Evolutionary conservation across 23 tunicate species (phyloP), one percentile per base, ranked within the genome.

Genomic region (Phallusia fumigata): DNA sequence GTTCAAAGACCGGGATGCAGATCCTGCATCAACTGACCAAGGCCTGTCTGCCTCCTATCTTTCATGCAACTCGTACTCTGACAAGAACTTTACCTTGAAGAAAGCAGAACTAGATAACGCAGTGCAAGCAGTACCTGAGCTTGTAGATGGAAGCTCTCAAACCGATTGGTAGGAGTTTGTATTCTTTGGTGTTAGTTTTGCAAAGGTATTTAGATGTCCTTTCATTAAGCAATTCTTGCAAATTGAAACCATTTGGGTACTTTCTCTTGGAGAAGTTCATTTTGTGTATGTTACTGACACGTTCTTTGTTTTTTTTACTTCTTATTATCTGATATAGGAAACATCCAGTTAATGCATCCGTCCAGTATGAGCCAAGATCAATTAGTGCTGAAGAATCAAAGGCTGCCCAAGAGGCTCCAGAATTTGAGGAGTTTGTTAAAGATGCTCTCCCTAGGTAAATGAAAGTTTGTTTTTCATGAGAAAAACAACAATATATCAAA

Each of bases 311-410:
- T n/a, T n/a, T n/a, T n/a, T n/a, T n/a, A n/a, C n/a, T n/a, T n/a
- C n/a, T n/a, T n/a, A 40, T 40, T 40, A 3, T 40, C 5, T 40
- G n/a, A n/a, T n/a, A 1, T 73, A 94, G 98, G 98, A 89, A 86
- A 49, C 94, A 89, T 47, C 98, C 94, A 33, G 85, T 92, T 19
- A 89, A 88, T 73, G 90, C 98, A 22, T 79, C 95, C 32, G 86
- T 81, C 30, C 98, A 94, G 74, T 94, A 94, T 74, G 94, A 94
- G 83, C 76, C 98, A 22, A 74, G 90, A 28, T 33, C 35, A 1
- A 22, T 94, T 22, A 31, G 85, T 30, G 53, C 65, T 15, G 88
- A 94, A 80, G 94, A 94, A 89, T 52, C 78, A 22, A 80, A 73
- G 26, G 75, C 53, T 35, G 82, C 88, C 10, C 86, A 89, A 83